A percentile compares a stretch with the other conserved stretches of the same genome.
These are phyloP conservation scores for Cetonia aurata DNA, from an alignment of 2,888 invertebrate genomes.

Conservation along the genomic window DNA sequence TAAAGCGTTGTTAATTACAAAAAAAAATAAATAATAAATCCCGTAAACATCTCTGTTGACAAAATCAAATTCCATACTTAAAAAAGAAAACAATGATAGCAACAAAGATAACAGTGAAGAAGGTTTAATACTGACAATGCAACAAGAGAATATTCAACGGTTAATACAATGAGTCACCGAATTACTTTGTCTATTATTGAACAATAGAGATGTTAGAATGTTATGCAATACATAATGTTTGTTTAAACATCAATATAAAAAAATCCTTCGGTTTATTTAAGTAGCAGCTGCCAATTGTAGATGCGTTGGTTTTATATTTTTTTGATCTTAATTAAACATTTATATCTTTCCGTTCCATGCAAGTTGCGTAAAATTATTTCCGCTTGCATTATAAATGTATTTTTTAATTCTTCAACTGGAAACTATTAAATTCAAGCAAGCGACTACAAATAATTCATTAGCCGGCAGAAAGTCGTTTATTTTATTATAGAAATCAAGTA, in stretches of 20 bases:
- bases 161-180: constrained; percentile 9
- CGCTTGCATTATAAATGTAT: too few species aligned
- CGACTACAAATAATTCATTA: background rate
- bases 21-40: too few species aligned
- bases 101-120: constrained; percentile 6
- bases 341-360: too few species aligned
- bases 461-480: constrained; percentile 23
- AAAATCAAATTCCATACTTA: constrained; percentile 1
- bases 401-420: too few species aligned
- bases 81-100: background rate
- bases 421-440: too few species aligned
- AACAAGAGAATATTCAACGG: background rate
- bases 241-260: too few species aligned
- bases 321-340: background rate
- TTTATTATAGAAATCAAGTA: constrained; percentile 61
- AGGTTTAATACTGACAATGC: background rate
- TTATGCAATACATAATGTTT: background rate
- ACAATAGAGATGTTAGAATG: constrained; percentile 6
- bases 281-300: too few species aligned
- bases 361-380: too few species aligned
- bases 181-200: constrained; percentile 23
- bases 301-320: background rate
- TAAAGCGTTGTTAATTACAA: too few species aligned
- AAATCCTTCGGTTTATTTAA: too few species aligned
- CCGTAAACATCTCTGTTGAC: too few species aligned